Evolutionary conservation across 2,113 vertebrate genomes (phyloP).

Genomic region (Poeciliopsis occidentalis): DNA sequence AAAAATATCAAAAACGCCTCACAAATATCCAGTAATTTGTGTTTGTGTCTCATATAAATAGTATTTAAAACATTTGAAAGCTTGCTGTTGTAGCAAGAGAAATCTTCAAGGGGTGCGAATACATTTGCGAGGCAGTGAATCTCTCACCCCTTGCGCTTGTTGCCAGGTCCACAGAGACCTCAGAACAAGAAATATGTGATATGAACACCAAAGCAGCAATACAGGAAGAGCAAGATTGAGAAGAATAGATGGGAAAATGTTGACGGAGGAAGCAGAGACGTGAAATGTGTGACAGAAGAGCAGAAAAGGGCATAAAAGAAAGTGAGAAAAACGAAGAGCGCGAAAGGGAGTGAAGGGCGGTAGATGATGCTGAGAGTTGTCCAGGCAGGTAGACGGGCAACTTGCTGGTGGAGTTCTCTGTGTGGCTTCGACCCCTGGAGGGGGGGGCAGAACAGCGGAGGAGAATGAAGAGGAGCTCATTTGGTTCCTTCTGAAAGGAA

Average conservation of each 20-base stretch:
- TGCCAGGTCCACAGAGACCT: conserved; percentile 33
- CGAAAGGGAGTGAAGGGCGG: conserved; percentile 19
- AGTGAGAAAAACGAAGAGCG: conserved; percentile 35
- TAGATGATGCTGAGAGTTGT: conserved; percentile 59
- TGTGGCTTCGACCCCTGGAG: conserved; percentile 49
- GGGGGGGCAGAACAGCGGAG: conserved; percentile 43
- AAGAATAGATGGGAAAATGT: conserved; percentile 6
- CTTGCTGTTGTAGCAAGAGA: neutral
- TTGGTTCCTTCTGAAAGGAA: conserved; percentile 57
- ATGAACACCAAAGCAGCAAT: conserved; percentile 72
- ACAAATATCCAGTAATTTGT: neutral
- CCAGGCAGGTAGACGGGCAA: conserved; percentile 51
- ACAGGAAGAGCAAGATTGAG: conserved; percentile 53
- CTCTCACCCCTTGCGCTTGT: conserved; percentile 8
- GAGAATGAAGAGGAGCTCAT: conserved; percentile 62
- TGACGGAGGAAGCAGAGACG: conserved; percentile 18
- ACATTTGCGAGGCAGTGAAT: neutral
- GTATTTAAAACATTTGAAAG: neutral
- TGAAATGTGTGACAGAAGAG: conserved; percentile 58
- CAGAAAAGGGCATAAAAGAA: conserved; percentile 51
- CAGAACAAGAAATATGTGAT: conserved; percentile 57
- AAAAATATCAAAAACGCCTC: too few relatives aligned
- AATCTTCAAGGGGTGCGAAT: neutral
- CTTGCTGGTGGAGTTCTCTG: conserved; percentile 50
- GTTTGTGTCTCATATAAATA: neutral